Evolutionary conservation across 2,797 vertebrate genomes (phyloP).

Genomic region (Capromys pilorides): DNA sequence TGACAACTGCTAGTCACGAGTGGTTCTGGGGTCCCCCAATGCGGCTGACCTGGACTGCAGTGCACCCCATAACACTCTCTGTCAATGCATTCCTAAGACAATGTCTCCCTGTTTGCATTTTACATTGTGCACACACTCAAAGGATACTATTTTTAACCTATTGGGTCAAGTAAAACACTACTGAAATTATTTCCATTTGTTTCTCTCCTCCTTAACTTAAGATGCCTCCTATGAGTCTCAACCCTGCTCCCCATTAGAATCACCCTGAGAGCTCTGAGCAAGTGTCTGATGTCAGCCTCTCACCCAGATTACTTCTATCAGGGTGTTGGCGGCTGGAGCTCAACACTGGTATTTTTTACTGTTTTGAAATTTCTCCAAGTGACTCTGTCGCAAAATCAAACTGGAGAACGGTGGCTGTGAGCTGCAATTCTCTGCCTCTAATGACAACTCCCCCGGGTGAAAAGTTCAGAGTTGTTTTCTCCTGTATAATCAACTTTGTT

Average conservation of each 20-base stretch:
- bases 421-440: conserved; percentile 45
- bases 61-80: background rate
- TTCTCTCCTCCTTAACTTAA: background rate
- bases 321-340: background rate
- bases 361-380: conserved; percentile 24
- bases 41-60: background rate
- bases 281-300: background rate
- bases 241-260: background rate
- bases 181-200: conserved; percentile 30
- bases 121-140: background rate
- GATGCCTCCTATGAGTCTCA: background rate
- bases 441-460: conserved; percentile 59
- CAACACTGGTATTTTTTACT: background rate
- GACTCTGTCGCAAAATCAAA: background rate
- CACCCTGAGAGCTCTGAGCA: background rate
- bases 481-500: conserved; percentile 69
- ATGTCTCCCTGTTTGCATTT: background rate
- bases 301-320: background rate
- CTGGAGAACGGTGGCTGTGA: background rate
- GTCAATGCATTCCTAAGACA: background rate
- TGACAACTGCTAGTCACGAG: background rate
- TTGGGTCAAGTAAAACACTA: background rate
- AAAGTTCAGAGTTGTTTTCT: conserved; percentile 73
- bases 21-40: background rate
- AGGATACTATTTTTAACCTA: background rate